Conservation (phyloP, 2,797 vertebrate genomes). For the Coregonus sp. region DNA sequence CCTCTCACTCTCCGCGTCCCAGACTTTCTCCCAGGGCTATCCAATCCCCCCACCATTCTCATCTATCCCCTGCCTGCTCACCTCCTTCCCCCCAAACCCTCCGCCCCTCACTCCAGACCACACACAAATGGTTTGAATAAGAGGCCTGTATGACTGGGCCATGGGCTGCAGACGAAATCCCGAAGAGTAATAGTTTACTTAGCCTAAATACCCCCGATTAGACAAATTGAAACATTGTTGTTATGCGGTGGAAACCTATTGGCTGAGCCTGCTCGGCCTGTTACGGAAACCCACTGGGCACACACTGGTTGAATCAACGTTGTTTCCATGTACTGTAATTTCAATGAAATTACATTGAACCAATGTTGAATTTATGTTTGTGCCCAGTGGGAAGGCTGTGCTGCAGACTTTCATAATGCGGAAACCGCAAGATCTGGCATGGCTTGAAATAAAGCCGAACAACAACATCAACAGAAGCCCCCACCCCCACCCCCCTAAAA, state of each 20-base stretch:
- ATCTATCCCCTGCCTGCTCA: slow-evolving; percentile 38
- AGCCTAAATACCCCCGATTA: slow-evolving; percentile 87
- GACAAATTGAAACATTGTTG: slow-evolving; percentile 85
- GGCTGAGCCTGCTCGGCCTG: slow-evolving; percentile 63
- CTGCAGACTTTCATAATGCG: slow-evolving; percentile 67
- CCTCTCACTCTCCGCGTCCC: slow-evolving; percentile 80
- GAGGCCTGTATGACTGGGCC: slow-evolving; percentile 83
- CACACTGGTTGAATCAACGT: too few species aligned
- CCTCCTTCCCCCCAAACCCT: slow-evolving; percentile 35
- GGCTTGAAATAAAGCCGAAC: slow-evolving; percentile 46
- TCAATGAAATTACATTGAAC: too few species aligned
- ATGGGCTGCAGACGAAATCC: slow-evolving; percentile 76
- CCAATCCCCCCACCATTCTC: slow-evolving; percentile 71
- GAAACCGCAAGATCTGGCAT: slow-evolving; percentile 66
- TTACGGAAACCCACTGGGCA: slow-evolving; percentile 52
- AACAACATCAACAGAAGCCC: slow-evolving; percentile 38
- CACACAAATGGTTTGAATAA: slow-evolving; percentile 92
- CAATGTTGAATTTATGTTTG: too few species aligned
- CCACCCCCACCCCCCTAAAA: slow-evolving; percentile 24
- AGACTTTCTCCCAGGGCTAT: slow-evolving; percentile 77
- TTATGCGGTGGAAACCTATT: slow-evolving; percentile 84
- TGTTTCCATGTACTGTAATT: too few species aligned
- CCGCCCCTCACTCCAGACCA: slow-evolving; percentile 54
- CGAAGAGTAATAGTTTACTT: slow-evolving; percentile 85
- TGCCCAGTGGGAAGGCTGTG: slow-evolving; percentile 35